Percentiles rank a stretch among this genome's conserved stretches.
Evolutionary conservation across 2,113 vertebrate genomes (phyloP).

Genomic region (Holacanthus passer): DNA sequence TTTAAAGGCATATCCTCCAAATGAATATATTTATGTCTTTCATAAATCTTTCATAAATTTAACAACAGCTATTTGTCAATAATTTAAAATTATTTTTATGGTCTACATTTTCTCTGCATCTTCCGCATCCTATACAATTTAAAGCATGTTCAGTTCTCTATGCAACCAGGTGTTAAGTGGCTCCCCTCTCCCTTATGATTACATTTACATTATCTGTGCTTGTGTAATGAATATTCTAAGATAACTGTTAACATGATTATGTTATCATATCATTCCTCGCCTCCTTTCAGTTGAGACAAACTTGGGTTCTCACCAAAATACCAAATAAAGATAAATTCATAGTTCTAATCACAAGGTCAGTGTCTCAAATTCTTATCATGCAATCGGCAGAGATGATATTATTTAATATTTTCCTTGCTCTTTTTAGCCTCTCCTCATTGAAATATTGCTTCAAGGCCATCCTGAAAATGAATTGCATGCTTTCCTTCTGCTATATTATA

Average conservation of each 20-base stretch:
- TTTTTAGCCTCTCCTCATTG: too few relatives aligned
- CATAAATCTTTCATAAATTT: neutral
- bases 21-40: neutral
- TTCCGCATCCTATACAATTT: neutral
- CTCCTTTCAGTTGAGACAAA: too few relatives aligned
- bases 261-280: neutral
- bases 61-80: neutral
- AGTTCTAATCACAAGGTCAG: too few relatives aligned
- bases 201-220: neutral
- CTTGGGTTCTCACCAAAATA: too few relatives aligned
- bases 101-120: neutral
- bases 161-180: neutral
- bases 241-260: neutral
- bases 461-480: too few relatives aligned
- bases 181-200: too few relatives aligned
- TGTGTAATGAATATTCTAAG: neutral
- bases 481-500: too few relatives aligned
- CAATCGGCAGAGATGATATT: too few relatives aligned
- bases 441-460: too few relatives aligned
- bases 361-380: too few relatives aligned
- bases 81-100: neutral
- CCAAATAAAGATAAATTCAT: too few relatives aligned
- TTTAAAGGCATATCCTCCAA: neutral
- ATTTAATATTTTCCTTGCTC: too few relatives aligned
- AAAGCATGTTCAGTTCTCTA: neutral